These are phyloP conservation scores for Bombus ignitus DNA, from an alignment of 1,140 invertebrate species.

Conservation along the genomic window DNA sequence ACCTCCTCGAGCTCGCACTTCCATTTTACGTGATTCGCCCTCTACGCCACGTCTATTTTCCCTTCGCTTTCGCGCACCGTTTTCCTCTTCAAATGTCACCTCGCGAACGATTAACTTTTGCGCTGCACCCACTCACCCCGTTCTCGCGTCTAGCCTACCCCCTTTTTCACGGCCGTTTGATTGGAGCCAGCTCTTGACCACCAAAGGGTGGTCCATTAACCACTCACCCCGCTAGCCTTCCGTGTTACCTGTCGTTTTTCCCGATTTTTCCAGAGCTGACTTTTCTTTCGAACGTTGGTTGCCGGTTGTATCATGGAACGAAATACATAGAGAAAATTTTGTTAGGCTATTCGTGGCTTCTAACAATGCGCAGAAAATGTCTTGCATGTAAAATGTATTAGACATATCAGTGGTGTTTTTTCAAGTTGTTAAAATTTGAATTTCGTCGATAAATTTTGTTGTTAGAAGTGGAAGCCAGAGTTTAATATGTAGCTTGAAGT, in stretches of 20 bases:
- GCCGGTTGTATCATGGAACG: background rate
- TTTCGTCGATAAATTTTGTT: too few relatives aligned
- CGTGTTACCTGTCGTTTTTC: background rate
- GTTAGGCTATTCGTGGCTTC: too few relatives aligned
- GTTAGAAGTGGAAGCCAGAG: too few relatives aligned
- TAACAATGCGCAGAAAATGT: too few relatives aligned
- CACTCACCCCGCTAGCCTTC: conserved; percentile 41
- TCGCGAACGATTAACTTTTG: conserved; percentile 68
- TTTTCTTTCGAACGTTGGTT: background rate
- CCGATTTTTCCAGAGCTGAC: background rate
- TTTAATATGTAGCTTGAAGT: too few relatives aligned
- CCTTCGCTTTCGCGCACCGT: conserved; percentile 49
- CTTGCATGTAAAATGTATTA: too few relatives aligned
- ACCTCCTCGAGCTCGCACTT: conserved; percentile 40
- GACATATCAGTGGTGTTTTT: too few relatives aligned
- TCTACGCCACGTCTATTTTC: conserved; percentile 46
- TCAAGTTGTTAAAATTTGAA: too few relatives aligned
- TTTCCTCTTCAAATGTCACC: conserved; percentile 66
- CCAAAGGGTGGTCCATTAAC: conserved; percentile 59
- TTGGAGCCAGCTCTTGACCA: conserved; percentile 60
- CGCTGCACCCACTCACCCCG: background rate
- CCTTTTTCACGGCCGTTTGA: conserved; percentile 62
- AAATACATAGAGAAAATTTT: background rate
- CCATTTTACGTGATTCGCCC: conserved; percentile 62
- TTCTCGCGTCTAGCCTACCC: background rate